Percentiles rank a stretch among this genome's conserved stretches.
Conservation (phyloP, 2,888 invertebrate species). For the Stomorhina lunata region DNA sequence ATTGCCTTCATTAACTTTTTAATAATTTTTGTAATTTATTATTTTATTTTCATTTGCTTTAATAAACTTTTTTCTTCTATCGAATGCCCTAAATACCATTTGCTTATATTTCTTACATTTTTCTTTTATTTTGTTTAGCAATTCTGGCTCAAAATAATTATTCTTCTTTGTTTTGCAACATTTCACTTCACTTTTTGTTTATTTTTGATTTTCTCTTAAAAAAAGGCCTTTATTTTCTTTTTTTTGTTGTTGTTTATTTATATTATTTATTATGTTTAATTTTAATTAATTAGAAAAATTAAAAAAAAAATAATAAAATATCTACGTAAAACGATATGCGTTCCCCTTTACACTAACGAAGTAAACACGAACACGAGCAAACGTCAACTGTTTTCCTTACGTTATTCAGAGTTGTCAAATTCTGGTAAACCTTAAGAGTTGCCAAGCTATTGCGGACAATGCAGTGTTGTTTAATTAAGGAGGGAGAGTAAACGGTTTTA, state of each 20-base stretch:
- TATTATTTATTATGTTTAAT: conserved; percentile 29
- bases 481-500: no score
- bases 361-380: conserved; percentile 58
- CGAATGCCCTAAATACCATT: conserved; percentile 49
- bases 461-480: conserved; percentile 64
- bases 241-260: conserved; percentile 34
- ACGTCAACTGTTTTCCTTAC: conserved; percentile 63
- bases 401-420: conserved; percentile 47
- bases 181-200: not conserved
- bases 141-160: not conserved
- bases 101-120: conserved; percentile 37
- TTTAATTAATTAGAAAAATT: conserved; percentile 50
- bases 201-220: not conserved
- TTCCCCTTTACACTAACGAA: conserved; percentile 4
- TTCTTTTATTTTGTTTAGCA: conserved; percentile 27
- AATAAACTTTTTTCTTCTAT: no score
- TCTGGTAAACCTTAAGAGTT: not conserved
- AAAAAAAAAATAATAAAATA: no score
- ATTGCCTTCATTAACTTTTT: no score
- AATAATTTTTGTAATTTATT: not conserved
- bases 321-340: conserved; percentile 19
- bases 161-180: conserved; percentile 17
- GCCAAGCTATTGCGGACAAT: not conserved
- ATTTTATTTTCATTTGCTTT: conserved; percentile 19
- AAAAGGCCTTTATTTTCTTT: conserved; percentile 15